phyloP scores from a whole-genome alignment of 2,113 vertebrate species.

The Dromas ardeola region DNA sequence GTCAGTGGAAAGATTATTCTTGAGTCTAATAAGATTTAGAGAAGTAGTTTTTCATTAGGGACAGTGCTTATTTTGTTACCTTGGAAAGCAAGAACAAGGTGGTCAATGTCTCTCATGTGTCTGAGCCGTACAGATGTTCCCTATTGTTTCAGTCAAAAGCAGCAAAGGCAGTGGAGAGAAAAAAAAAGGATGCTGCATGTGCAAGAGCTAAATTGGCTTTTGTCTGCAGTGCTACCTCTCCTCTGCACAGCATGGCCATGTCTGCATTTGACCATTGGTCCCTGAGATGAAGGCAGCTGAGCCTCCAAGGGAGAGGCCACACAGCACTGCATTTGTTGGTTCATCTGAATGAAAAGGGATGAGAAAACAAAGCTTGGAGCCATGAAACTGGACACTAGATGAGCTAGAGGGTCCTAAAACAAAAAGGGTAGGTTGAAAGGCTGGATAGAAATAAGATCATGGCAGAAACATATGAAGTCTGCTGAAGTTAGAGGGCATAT shows the following conservation, averaged over 20 bases:
- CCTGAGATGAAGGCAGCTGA: background rate
- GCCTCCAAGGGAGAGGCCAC: background rate
- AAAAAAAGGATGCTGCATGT: background rate
- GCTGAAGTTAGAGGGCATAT: accelerated
- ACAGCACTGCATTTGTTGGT: accelerated
- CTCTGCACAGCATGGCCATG: background rate
- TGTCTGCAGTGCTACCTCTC: background rate
- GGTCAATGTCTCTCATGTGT: background rate
- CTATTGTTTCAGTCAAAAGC: background rate
- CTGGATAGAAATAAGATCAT: background rate
- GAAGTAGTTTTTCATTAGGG: background rate
- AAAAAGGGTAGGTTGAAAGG: background rate
- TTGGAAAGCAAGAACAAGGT: background rate
- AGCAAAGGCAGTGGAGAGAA: background rate
- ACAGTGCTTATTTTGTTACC: background rate
- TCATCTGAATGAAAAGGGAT: background rate
- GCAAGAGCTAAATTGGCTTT: background rate
- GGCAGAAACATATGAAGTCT: background rate
- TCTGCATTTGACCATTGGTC: accelerated
- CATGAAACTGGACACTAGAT: background rate
- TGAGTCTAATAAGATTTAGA: background rate
- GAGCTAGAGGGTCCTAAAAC: background rate
- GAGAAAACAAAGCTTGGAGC: background rate
- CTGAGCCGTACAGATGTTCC: background rate
- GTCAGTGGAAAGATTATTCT: background rate